phyloP scores from a whole-genome alignment of 2,888 invertebrate species.

The Lepidonotus clava region DNA sequence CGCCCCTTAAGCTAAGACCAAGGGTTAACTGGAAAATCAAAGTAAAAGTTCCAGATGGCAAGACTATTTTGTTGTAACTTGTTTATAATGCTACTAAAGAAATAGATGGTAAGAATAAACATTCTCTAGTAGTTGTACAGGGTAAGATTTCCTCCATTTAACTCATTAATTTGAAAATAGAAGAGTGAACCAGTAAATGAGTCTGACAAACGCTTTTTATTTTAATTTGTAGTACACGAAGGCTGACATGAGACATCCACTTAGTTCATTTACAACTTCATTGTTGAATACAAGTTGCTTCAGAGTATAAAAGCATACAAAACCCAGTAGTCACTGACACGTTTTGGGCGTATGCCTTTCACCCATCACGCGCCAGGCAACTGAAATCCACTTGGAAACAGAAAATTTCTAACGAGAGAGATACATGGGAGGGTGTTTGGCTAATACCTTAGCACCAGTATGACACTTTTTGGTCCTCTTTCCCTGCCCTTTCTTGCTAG shows the following conservation, averaged over 20 bases:
- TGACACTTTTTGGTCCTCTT: background rate
- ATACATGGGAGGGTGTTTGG: background rate
- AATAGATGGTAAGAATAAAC: no score
- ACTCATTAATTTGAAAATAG: no score
- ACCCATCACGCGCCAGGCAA: background rate
- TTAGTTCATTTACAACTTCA: slow-evolving; percentile 41
- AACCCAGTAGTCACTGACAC: slow-evolving; percentile 24
- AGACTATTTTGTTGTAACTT: no score
- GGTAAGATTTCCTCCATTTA: no score
- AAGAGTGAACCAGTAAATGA: no score
- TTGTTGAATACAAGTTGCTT: slow-evolving; percentile 36
- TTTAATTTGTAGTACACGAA: slow-evolving; percentile 42
- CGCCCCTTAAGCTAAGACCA: no score
- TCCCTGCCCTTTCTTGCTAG: slow-evolving; percentile 1
- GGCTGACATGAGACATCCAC: slow-evolving; percentile 46
- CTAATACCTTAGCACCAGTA: slow-evolving; percentile 43
- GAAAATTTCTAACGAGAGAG: background rate
- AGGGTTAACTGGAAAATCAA: no score
- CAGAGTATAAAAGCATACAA: slow-evolving; percentile 41
- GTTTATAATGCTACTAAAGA: no score
- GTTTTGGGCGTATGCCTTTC: background rate
- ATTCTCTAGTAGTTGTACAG: no score
- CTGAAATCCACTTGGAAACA: background rate
- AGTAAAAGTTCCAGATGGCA: no score
- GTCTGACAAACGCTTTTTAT: slow-evolving; percentile 28